Base-by-base conservation (phyloP, 2,113 vertebrate species). In the Eleginops maclovinus region DNA sequence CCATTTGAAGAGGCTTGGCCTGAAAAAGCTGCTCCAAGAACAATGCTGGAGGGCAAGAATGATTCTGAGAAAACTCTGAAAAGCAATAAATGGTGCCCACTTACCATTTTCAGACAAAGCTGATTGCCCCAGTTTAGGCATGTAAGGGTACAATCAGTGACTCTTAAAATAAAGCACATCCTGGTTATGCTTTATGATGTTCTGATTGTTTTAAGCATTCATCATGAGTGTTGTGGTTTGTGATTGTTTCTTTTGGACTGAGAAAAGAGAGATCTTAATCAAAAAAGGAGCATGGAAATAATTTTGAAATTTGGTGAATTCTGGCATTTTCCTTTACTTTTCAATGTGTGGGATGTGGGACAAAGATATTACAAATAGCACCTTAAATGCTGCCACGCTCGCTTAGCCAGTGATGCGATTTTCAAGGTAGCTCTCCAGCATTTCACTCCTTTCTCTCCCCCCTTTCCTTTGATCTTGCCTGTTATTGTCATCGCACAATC, bases 331-430 rank as follows among this genome's bases (percentile, higher is more conserved):
- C 72, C 60, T 62, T 15, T 74, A 36, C 63, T 72, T 83, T 70
- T 44, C 46, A 59, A 77, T 50, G 64, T 83, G 77, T 81, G 66
- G 66, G 82, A 82, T 24, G 43, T 58, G 51, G 74, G 77, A 88
- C 77, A 85, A 84, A 83, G 72, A 82, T 85, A 83, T 88, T 88
- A 87, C 79, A 85, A 85, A 87, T 78, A 79, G 85, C 77, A 86
- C 80, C 85, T 83, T 83, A 87, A 88, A 90, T 69, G 59, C 85
- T 77, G 84, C 75, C 79, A 87, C 60, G 62, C 83, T 83, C 58
- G 9, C 82, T 89, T 72, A 90, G 74, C 63, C 78, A 61, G 36
- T 89, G 89, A 92, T 91, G 82, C 61, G 87, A 89, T 89, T 92
- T 83, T 49, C 36, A 80, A 83, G 78, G 82, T 77, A 69, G 77